A percentile compares a stretch with the other conserved stretches of the same genome.
Evolutionary conservation across 2,797 vertebrate genomes (phyloP).

Genomic region (Miichthys miiuy): DNA sequence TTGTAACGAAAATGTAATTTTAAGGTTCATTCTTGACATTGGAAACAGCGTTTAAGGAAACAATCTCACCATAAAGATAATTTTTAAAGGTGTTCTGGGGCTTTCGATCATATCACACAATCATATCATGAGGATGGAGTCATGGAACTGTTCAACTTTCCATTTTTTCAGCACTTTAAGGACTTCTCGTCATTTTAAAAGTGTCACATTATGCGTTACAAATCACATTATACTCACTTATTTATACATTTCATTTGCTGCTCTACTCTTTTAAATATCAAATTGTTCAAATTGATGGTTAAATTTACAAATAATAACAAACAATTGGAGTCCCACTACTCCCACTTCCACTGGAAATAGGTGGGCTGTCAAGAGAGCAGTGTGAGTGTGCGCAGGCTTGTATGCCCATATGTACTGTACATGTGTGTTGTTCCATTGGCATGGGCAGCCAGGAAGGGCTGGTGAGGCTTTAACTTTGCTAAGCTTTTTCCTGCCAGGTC

Average conservation of each 20-base stretch:
- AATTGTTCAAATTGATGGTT: background rate
- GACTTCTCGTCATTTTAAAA: too few species aligned
- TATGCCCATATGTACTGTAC: conserved; percentile 41
- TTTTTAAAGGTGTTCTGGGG: background rate
- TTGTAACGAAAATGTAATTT: background rate
- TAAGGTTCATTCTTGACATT: background rate
- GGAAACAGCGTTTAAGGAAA: background rate
- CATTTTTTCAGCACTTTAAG: too few species aligned
- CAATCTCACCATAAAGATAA: background rate
- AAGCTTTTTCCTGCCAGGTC: conserved; percentile 97
- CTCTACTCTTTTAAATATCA: background rate
- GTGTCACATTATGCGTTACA: too few species aligned
- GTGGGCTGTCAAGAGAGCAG: conserved; percentile 17
- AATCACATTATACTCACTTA: background rate
- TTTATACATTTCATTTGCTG: background rate
- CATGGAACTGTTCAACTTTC: background rate
- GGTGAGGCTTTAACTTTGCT: conserved; percentile 99
- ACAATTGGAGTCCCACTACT: background rate
- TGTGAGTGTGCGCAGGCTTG: conserved; percentile 40
- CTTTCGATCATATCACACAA: background rate
- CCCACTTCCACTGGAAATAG: conserved; percentile 1
- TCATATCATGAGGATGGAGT: background rate
- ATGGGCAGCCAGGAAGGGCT: conserved; percentile 87
- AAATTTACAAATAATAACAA: background rate
- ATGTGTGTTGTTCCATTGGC: conserved; percentile 83